A percentile compares a stretch with the other conserved stretches of the same genome.
phyloP scores from a whole-genome alignment of 2,797 vertebrate genomes.

The Anguilla marmorata region DNA sequence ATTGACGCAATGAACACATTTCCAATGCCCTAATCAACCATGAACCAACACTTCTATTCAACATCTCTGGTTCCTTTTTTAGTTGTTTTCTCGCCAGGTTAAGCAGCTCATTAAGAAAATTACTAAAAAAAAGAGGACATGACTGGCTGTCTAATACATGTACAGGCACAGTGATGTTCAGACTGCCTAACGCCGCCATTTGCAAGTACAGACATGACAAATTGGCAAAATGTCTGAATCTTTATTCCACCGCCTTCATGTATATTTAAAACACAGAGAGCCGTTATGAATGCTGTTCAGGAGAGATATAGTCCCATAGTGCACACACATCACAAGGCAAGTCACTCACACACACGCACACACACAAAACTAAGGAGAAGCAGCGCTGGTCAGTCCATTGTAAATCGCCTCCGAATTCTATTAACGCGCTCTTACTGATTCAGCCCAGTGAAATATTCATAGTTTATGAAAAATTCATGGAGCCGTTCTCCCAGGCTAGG shows the following conservation, averaged over 20 bases:
- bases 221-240: not conserved
- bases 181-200: not conserved
- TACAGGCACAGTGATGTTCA: not conserved
- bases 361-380: not conserved
- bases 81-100: not conserved
- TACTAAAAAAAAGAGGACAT: not conserved
- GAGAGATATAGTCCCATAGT: not conserved
- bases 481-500: not conserved
- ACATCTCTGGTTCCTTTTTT: not conserved
- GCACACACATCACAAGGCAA: constrained; percentile 17
- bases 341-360: constrained; percentile 5
- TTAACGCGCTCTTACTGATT: constrained; percentile 8
- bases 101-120: not conserved
- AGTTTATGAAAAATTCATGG: constrained; percentile 16
- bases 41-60: not conserved
- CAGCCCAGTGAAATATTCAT: constrained; percentile 15
- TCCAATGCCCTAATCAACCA: not conserved
- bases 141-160: not conserved
- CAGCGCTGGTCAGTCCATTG: not conserved
- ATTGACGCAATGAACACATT: not conserved
- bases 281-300: not conserved
- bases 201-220: not conserved
- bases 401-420: constrained; percentile 10
- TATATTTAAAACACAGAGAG: not conserved
- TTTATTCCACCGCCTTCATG: not conserved